phyloP scores from a whole-genome alignment of 2,888 invertebrate species.

The Seira musarum region DNA sequence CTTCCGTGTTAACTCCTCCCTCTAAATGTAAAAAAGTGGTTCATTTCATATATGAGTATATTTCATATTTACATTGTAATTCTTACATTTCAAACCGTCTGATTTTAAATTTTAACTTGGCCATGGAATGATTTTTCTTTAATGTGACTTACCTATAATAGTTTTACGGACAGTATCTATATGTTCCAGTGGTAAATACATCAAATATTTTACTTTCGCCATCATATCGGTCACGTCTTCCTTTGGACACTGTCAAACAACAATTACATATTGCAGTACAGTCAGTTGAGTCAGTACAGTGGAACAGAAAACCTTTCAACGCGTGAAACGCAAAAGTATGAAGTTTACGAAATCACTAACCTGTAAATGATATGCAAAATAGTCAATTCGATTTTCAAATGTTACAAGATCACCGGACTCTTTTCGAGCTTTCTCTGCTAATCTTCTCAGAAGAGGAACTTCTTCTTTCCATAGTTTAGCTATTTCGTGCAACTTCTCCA shows the following conservation, averaged over 20 bases:
- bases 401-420: not conserved
- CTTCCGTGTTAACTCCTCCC: constrained; percentile 31
- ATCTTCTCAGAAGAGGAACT: not conserved
- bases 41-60: too few species aligned
- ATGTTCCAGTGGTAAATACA: constrained; percentile 18
- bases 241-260: constrained; percentile 28
- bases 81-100: too few species aligned
- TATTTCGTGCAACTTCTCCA: constrained; percentile 21
- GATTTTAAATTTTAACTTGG: too few species aligned
- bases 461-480: constrained; percentile 25
- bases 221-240: constrained; percentile 53
- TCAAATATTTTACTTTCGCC: constrained; percentile 27
- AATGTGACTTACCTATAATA: too few species aligned
- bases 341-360: not conserved
- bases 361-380: constrained; percentile 25
- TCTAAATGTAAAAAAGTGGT: too few species aligned
- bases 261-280: too few species aligned
- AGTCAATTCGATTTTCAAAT: constrained; percentile 32
- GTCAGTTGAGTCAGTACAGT: too few species aligned
- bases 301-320: too few species aligned
- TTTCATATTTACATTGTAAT: too few species aligned
- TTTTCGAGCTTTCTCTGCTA: not conserved
- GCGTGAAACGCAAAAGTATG: too few species aligned
- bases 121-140: too few species aligned
- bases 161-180: constrained; percentile 18